These are phyloP conservation scores for fruit fly (Drosophila melanogaster) DNA, from an alignment of 1,140 invertebrate species.

Conservation along the genomic window DNA sequence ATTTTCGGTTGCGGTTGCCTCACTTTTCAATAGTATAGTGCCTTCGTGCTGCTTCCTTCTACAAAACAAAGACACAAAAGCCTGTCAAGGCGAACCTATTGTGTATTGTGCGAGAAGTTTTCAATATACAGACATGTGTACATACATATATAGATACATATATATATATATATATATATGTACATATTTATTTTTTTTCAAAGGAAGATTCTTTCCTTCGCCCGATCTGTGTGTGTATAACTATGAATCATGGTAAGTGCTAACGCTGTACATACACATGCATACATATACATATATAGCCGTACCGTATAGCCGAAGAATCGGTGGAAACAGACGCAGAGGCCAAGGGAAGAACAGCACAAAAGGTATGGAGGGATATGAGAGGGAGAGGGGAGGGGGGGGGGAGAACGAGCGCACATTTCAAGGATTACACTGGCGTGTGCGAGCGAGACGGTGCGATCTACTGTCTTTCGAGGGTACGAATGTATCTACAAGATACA, in stretches of 20 bases:
- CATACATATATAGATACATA: not conserved
- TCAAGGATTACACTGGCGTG: slow-evolving; percentile 38
- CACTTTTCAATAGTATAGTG: slow-evolving; percentile 2
- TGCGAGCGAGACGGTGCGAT: slow-evolving; percentile 29
- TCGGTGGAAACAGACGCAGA: slow-evolving; percentile 11
- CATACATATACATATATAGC: slow-evolving; percentile 6
- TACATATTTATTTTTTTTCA: slow-evolving; percentile 1
- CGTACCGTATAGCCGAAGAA: slow-evolving; percentile 9
- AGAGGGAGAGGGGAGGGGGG: slow-evolving; percentile 3
- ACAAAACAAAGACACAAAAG: slow-evolving; percentile 39
- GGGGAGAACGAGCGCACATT: slow-evolving; percentile 8
- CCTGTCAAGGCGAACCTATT: slow-evolving; percentile 42
- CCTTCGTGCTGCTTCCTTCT: not conserved
- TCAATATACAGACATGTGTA: slow-evolving; percentile 20
- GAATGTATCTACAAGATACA: slow-evolving; percentile 68
- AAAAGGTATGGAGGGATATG: slow-evolving; percentile 11
- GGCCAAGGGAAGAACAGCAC: slow-evolving; percentile 13
- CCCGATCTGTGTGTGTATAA: slow-evolving; percentile 38
- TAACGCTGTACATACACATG: slow-evolving; percentile 38
- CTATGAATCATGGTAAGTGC: slow-evolving; percentile 79
- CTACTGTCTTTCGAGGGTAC: slow-evolving; percentile 61
- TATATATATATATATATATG: too few relatives aligned
- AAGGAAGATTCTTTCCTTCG: slow-evolving; percentile 28
- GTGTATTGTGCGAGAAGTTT: slow-evolving; percentile 24
- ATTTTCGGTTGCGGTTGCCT: not conserved